Conservation (phyloP, 2,113 vertebrate species). For the Phycodurus eques region DNA sequence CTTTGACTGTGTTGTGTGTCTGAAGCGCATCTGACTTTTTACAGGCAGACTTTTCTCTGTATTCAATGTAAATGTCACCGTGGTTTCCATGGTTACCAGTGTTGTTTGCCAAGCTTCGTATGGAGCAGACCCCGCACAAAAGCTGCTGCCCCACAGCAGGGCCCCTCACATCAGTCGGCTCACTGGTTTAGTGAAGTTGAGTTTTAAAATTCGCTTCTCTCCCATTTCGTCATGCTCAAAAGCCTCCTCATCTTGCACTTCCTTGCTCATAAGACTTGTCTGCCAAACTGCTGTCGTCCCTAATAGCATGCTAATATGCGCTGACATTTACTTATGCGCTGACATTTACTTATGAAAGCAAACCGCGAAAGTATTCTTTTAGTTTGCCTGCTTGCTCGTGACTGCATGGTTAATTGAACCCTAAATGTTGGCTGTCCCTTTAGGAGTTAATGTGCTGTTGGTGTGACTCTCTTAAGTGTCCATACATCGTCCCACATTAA, state of each 20-base stretch:
- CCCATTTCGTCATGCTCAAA: not conserved
- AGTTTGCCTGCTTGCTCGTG: constrained; percentile 32
- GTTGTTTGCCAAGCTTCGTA: constrained; percentile 16
- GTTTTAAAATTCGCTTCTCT: constrained; percentile 3
- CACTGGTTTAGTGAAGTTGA: constrained; percentile 38
- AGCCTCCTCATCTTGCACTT: not conserved
- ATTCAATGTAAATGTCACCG: constrained; percentile 2
- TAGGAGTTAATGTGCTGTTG: constrained; percentile 61
- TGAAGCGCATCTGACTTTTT: not conserved
- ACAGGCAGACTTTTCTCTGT: not conserved
- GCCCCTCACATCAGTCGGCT: constrained; percentile 36
- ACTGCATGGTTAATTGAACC: constrained; percentile 64
- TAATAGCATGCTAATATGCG: constrained; percentile 54
- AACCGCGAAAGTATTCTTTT: constrained; percentile 53
- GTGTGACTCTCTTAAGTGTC: constrained; percentile 45
- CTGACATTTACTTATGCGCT: constrained; percentile 65
- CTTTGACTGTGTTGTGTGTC: constrained; percentile 17
- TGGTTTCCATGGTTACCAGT: constrained; percentile 10
- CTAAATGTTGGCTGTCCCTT: constrained; percentile 55
- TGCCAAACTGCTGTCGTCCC: not conserved
- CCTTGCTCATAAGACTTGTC: not conserved
- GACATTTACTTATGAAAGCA: constrained; percentile 67
- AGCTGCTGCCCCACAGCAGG: constrained; percentile 34
- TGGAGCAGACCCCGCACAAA: constrained; percentile 8
- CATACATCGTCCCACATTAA: not conserved